These are phyloP conservation scores for Cyclura pinguis DNA, from an alignment of 2,797 vertebrate genomes.

Conservation along the genomic window DNA sequence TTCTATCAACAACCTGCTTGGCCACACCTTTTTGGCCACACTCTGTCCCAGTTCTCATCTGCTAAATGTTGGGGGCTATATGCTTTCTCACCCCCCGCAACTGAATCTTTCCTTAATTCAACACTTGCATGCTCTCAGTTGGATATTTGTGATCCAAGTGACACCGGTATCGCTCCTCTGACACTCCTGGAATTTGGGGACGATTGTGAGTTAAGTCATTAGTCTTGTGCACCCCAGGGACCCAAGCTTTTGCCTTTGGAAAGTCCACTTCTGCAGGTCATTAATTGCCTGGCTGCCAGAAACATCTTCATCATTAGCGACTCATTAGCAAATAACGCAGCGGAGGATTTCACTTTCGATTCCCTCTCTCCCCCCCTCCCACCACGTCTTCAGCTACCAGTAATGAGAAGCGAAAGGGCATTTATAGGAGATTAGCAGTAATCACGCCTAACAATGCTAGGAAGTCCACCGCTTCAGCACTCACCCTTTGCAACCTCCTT, in stretches of 20 bases:
- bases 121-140: slow-evolving; percentile 1
- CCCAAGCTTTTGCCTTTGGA: not conserved
- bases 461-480: not conserved
- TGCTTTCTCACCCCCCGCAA: not conserved
- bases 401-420: slow-evolving; percentile 37
- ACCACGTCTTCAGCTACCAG: slow-evolving; percentile 23
- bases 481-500: slow-evolving; percentile 10
- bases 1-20: no score
- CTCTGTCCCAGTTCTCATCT: no score
- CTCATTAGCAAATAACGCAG: slow-evolving; percentile 45
- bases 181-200: slow-evolving; percentile 43
- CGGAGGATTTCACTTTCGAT: slow-evolving; percentile 58
- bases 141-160: slow-evolving; percentile 44
- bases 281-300: slow-evolving; percentile 46
- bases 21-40: no score
- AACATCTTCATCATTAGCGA: slow-evolving; percentile 49
- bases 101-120: not conserved
- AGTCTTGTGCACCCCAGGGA: rapidly evolving
- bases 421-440: slow-evolving; percentile 36
- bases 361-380: not conserved
- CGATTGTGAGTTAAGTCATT: not conserved
- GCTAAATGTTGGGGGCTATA: no score
- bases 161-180: rapidly evolving
- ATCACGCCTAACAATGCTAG: not conserved
- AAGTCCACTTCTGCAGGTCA: slow-evolving; percentile 7